Conservation (phyloP, 1,140 invertebrate species). For the Drosophila mojavensis region DNA sequence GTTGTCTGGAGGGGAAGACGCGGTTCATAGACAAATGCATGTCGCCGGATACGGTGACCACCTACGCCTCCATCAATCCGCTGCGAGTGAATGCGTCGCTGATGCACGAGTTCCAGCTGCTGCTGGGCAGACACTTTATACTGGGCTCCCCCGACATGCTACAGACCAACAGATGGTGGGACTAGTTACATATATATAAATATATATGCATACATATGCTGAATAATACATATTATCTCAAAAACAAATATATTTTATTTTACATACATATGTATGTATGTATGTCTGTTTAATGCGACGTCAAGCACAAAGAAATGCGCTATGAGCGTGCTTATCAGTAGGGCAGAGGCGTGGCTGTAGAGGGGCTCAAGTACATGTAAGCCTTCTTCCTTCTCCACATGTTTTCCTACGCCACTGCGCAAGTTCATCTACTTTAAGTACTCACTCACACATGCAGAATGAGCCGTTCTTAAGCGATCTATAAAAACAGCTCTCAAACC, state of each 20-base stretch:
- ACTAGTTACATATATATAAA: conserved; percentile 34
- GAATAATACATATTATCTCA: conserved; percentile 5
- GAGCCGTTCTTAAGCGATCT: conserved; percentile 45
- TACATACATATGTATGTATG: conserved; percentile 1
- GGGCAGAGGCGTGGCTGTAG: neutral
- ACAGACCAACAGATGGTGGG: conserved; percentile 53
- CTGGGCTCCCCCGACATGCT: conserved; percentile 37
- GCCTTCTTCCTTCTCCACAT: too few relatives aligned
- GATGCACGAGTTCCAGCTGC: conserved; percentile 68
- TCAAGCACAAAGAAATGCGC: conserved; percentile 36
- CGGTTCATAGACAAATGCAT: conserved; percentile 78
- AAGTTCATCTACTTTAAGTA: conserved; percentile 5
- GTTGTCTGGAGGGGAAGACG: conserved; percentile 67
- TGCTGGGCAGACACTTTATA: conserved; percentile 69
- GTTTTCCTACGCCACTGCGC: conserved; percentile 1
- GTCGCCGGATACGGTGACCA: conserved; percentile 76
- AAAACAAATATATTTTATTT: conserved; percentile 9
- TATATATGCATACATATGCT: neutral
- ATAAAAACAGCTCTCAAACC: conserved; percentile 24
- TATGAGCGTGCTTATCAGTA: conserved; percentile 29
- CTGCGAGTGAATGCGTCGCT: conserved; percentile 62
- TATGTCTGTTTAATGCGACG: conserved; percentile 4
- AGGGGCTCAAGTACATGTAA: neutral
- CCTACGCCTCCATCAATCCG: conserved; percentile 72
- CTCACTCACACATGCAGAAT: conserved; percentile 16